A percentile compares a stretch with the other conserved stretches of the same genome.
phyloP scores from a whole-genome alignment of 2,113 vertebrate species.

The Ctenodactylus gundi region DNA sequence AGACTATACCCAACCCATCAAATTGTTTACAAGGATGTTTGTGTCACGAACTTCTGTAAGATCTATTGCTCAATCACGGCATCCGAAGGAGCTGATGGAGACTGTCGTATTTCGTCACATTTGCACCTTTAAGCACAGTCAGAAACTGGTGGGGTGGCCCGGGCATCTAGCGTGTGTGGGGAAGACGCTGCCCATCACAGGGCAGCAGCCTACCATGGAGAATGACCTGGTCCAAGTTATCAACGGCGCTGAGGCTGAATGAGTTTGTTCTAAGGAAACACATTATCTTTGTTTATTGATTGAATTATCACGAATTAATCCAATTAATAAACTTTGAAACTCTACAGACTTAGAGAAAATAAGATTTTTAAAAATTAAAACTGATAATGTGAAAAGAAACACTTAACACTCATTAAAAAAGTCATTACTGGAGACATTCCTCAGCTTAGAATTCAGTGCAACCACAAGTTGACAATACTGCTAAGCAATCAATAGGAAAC shows the following conservation, averaged over 20 bases:
- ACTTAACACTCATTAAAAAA: background rate
- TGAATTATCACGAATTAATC: background rate
- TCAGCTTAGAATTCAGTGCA: background rate
- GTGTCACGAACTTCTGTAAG: background rate
- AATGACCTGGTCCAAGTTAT: background rate
- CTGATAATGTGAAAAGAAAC: background rate
- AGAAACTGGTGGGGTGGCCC: background rate
- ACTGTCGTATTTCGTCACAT: background rate
- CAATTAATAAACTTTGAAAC: background rate
- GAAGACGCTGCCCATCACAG: background rate
- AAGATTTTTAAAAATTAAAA: background rate
- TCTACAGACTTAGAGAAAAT: background rate
- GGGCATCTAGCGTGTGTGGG: background rate
- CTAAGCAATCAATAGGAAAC: no score
- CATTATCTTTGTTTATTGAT: background rate
- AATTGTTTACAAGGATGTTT: background rate
- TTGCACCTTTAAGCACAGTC: background rate
- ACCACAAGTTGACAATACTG: background rate
- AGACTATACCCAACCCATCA: background rate
- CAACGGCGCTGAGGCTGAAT: background rate
- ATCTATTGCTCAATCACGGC: background rate
- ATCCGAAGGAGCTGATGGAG: background rate
- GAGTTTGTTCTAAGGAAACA: background rate
- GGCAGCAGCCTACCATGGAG: background rate
- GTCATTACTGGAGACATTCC: background rate